Evolutionary conservation across 2,797 vertebrate species (phyloP), one percentile per base, ranked within the genome.

Genomic region (Ptychobarbus kaznakovi): DNA sequence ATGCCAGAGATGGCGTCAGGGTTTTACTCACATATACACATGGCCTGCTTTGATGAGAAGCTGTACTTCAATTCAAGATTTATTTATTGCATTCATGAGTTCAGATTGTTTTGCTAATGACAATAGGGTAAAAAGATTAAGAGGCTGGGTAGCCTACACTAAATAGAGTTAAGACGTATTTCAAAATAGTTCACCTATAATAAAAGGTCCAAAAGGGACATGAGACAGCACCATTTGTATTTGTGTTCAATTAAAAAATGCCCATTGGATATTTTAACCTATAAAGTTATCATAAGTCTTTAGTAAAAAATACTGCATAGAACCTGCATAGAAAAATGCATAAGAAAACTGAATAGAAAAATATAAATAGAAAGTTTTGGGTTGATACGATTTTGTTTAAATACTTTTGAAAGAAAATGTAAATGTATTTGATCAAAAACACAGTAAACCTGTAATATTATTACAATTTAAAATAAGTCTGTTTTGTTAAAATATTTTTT

Each of bases 1-100:
- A 89, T 12, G 7, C 8, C 72, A 90, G 89, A 92, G 89, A 92
- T 91, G 90, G 66, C 63, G 44, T 63, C 15, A 61, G 40, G 38
- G 75, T 61, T 58, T 85, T 80, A 40, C 51, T 68, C 42, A 53
- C 20, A 81, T 35, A 76, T 53, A 79, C 32, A 76, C 66, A 79
- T 63, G 72, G 15, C 61, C 73, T 72, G 38, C 22, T 82, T 72
- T 58, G 16, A 72, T 56, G n/a, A 15, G 35, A 16, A 58, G 74
- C 35, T 58, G 32, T 74, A n/a, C 15, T 42, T 73, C 20, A 46
- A n/a, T 44, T 82, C 38, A 32, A 11, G 18, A 18, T 74, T n/a
- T n/a, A 22, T 68, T 42, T 42, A 32, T 63, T 73, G 1, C 16
- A 56, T 38, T 51, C 46, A 22, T 51, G 46, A 38, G 28, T 40